Evolutionary conservation across 2,888 invertebrate genomes (phyloP).

Genomic region (Aporophyla nigra): DNA sequence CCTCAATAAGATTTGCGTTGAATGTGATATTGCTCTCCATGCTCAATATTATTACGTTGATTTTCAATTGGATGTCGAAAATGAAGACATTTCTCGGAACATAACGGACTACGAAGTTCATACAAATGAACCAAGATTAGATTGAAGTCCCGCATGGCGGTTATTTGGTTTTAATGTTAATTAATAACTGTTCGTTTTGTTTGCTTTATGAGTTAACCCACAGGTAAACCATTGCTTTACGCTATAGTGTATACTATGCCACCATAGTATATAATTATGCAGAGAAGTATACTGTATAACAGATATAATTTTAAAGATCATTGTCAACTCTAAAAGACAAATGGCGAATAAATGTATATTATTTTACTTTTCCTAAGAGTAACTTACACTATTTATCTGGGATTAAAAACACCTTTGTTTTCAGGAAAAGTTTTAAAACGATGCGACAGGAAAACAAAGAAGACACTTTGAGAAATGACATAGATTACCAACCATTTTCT

Average conservation of each 20-base stretch:
- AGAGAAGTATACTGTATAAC: too few relatives aligned
- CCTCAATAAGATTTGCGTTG: slow-evolving; percentile 31
- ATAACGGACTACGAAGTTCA: neutral
- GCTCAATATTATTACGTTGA: slow-evolving; percentile 9
- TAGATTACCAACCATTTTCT: slow-evolving; percentile 19
- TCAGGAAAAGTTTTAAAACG: slow-evolving; percentile 23
- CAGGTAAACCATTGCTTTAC: neutral
- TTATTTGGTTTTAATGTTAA: neutral
- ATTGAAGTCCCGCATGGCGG: neutral
- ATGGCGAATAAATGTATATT: neutral
- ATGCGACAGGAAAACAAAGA: slow-evolving; percentile 16
- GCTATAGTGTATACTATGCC: too few relatives aligned
- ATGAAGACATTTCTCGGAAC: neutral
- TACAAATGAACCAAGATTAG: neutral
- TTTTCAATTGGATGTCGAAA: slow-evolving; percentile 1
- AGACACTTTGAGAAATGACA: slow-evolving; percentile 31
- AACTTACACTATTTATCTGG: neutral
- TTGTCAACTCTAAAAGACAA: neutral
- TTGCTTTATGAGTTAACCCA: neutral
- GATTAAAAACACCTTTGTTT: slow-evolving; percentile 5
- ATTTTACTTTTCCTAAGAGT: neutral
- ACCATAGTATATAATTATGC: too few relatives aligned
- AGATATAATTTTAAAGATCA: too few relatives aligned
- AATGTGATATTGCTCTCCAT: slow-evolving; percentile 36
- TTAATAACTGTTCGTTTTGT: neutral